Conservation (phyloP, 2,888 invertebrate species). For the Amiota communis region DNA sequence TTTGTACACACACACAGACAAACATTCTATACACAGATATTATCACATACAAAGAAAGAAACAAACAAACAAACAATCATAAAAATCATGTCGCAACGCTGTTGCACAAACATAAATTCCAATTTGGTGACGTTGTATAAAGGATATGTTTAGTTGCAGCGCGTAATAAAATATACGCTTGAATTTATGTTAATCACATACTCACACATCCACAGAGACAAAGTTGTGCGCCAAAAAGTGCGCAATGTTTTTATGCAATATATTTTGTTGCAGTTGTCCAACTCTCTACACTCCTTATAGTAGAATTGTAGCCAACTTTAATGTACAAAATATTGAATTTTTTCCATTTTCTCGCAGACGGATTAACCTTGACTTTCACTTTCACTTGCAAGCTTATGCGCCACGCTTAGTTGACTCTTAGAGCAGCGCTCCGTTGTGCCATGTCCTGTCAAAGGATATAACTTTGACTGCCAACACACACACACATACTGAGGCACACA, state of each 20-base stretch:
- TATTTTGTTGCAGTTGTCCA: slow-evolving; percentile 16
- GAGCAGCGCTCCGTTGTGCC: slow-evolving; percentile 45
- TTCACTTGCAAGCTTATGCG: slow-evolving; percentile 53
- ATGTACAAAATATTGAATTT: slow-evolving; percentile 70
- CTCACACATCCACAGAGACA: slow-evolving; percentile 42
- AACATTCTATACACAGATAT: no score
- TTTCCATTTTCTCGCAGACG: slow-evolving; percentile 60
- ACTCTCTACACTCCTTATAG: slow-evolving; percentile 13
- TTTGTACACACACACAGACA: no score
- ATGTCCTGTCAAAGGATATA: slow-evolving; percentile 71
- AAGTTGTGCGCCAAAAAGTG: slow-evolving; percentile 54
- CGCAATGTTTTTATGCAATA: slow-evolving; percentile 53
- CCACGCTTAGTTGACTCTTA: slow-evolving; percentile 13
- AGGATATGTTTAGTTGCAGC: not conserved
- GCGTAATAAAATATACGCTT: slow-evolving; percentile 27
- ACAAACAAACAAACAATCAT: not conserved
- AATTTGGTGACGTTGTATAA: no score
- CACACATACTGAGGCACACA: slow-evolving; percentile 44
- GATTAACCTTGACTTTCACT: slow-evolving; percentile 74
- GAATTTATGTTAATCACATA: slow-evolving; percentile 41
- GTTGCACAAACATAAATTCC: slow-evolving; percentile 9
- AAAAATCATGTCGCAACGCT: slow-evolving; percentile 15
- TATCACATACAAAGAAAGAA: no score
- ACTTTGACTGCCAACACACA: slow-evolving; percentile 64
- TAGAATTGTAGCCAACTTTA: slow-evolving; percentile 55